Evolutionary conservation across 92 coral and sea anemone genomes (phyloP).

Genomic region (Meandrina meandrites): DNA sequence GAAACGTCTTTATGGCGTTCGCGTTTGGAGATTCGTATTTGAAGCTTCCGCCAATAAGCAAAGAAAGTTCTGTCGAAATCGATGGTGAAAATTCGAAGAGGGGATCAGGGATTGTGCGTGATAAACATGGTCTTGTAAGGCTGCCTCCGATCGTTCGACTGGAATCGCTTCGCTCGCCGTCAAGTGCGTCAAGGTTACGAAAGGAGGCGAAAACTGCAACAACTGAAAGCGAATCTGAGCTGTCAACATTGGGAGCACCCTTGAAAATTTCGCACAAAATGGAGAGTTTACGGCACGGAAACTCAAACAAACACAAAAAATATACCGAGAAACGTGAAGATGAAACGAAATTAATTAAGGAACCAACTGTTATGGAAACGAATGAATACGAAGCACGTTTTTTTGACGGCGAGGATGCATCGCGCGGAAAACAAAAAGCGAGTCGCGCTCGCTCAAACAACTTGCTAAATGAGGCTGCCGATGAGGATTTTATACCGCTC

Average conservation of each 20-base stretch:
- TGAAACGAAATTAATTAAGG: constrained; percentile 29
- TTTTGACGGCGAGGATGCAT: constrained; percentile 13
- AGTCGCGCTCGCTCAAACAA: neutral
- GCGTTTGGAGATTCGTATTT: constrained; percentile 68
- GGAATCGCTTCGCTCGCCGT: constrained; percentile 53
- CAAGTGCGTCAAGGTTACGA: constrained; percentile 8
- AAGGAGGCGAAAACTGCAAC: neutral
- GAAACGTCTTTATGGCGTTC: constrained; percentile 60
- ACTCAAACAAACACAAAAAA: constrained; percentile 8
- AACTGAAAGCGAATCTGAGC: neutral
- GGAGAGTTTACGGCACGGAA: constrained; percentile 10
- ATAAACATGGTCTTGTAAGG: constrained; percentile 81
- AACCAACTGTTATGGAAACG: constrained; percentile 22
- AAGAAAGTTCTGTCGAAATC: constrained; percentile 41
- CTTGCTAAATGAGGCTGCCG: neutral
- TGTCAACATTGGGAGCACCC: neutral
- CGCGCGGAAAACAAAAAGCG: neutral
- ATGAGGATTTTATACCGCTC: neutral
- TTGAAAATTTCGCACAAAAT: constrained; percentile 11
- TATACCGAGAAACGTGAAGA: constrained; percentile 13
- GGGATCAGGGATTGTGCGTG: constrained; percentile 55
- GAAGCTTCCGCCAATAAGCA: constrained; percentile 82
- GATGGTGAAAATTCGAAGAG: constrained; percentile 35
- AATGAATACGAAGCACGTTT: constrained; percentile 12
- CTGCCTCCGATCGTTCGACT: constrained; percentile 81